Conservation (phyloP, 2,113 vertebrate species). For the Hiodon alosoides region DNA sequence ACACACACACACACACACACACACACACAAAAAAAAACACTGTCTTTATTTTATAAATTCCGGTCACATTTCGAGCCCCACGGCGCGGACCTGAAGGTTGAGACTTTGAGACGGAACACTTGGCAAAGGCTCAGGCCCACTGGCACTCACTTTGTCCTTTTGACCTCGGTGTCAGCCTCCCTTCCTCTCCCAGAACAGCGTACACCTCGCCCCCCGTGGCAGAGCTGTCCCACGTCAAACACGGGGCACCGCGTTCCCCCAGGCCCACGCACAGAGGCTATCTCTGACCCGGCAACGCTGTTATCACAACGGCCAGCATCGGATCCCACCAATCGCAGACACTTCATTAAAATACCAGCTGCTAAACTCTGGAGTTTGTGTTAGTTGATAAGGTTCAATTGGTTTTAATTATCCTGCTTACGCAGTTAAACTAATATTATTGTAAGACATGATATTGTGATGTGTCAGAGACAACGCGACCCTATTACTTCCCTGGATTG, state of each 20-base stretch:
- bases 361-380: slow-evolving; percentile 80
- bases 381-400: slow-evolving; percentile 83
- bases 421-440: slow-evolving; percentile 82
- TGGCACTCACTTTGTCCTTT: too few species aligned
- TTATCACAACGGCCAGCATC: slow-evolving; percentile 43
- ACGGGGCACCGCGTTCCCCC: neutral
- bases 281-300: slow-evolving; percentile 14
- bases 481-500: neutral
- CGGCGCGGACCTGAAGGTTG: too few species aligned
- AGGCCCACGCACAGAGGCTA: neutral
- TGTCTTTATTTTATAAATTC: too few species aligned
- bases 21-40: too few species aligned
- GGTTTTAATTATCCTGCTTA: slow-evolving; percentile 72
- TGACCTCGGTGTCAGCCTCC: neutral
- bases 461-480: slow-evolving; percentile 42
- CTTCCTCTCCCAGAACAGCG: neutral
- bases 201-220: too few species aligned
- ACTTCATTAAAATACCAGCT: slow-evolving; percentile 95
- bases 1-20: too few species aligned
- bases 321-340: slow-evolving; percentile 64
- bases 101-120: too few species aligned
- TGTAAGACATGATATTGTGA: slow-evolving; percentile 66
- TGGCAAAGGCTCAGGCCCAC: too few species aligned
- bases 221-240: slow-evolving; percentile 15
- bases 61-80: too few species aligned